Conservation (phyloP, 2,797 vertebrate species). For the Mergus octosetaceus region DNA sequence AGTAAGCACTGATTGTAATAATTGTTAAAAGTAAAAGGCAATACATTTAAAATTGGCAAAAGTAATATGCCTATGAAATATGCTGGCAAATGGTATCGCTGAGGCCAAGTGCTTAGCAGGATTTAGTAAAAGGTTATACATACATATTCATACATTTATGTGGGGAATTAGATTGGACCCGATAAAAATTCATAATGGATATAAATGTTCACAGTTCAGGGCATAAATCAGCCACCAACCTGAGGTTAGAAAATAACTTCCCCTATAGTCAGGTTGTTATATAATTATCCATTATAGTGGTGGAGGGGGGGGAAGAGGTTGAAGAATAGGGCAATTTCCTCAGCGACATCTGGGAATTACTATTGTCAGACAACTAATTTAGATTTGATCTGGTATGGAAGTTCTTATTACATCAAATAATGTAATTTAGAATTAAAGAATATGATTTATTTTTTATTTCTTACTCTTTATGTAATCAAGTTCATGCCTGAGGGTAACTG, state of each 20-base stretch:
- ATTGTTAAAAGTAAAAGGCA: slow-evolving; percentile 2
- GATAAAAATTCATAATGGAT: slow-evolving; percentile 62
- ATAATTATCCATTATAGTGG: slow-evolving; percentile 56
- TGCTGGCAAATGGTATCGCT: background rate
- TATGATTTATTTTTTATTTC: slow-evolving; percentile 68
- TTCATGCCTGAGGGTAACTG: slow-evolving; percentile 39
- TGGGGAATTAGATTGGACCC: slow-evolving; percentile 27
- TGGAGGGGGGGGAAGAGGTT: slow-evolving; percentile 1
- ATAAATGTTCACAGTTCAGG: slow-evolving; percentile 47
- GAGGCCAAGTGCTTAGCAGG: slow-evolving; percentile 18
- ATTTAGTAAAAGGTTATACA: slow-evolving; percentile 60
- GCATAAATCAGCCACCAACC: slow-evolving; percentile 60
- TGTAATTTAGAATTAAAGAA: slow-evolving; percentile 57
- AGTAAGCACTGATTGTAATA: background rate
- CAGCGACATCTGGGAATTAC: slow-evolving; percentile 57
- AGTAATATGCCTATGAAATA: background rate
- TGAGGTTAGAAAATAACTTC: slow-evolving; percentile 54
- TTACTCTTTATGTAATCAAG: slow-evolving; percentile 43
- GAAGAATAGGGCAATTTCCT: slow-evolving; percentile 66
- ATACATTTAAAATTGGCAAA: background rate
- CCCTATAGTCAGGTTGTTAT: slow-evolving; percentile 27
- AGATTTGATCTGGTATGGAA: slow-evolving; percentile 57
- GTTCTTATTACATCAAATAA: slow-evolving; percentile 62
- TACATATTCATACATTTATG: slow-evolving; percentile 63
- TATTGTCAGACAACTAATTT: slow-evolving; percentile 60